These are phyloP conservation scores for Gonioctena quinquepunctata DNA, from an alignment of 1,140 invertebrate genomes.

Conservation along the genomic window DNA sequence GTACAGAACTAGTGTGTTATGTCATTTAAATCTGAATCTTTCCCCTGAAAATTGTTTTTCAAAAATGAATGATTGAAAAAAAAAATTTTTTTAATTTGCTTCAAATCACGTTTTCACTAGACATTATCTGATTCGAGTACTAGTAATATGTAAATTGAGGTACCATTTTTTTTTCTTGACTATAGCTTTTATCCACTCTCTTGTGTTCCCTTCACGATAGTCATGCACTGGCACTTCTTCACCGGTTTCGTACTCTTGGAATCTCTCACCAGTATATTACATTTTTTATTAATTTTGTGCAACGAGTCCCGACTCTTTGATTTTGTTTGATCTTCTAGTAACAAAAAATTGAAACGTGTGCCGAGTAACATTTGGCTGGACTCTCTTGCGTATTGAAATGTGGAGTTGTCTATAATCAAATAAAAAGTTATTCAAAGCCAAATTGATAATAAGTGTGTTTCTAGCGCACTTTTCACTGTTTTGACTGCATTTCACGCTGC, in stretches of 20 bases:
- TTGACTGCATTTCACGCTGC: background rate
- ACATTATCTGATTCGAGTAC: background rate
- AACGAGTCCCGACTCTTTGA: background rate
- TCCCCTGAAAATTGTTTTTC: background rate
- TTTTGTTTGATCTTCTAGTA: background rate
- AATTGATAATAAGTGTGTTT: background rate
- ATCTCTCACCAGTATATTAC: background rate
- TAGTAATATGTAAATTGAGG: background rate
- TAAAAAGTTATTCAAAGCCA: background rate
- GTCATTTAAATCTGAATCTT: background rate
- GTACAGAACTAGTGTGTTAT: no score
- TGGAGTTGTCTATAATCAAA: background rate
- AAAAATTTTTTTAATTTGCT: background rate
- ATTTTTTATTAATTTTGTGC: background rate
- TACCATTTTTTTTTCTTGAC: background rate
- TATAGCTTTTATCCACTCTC: background rate
- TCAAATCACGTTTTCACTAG: background rate
- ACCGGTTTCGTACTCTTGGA: background rate
- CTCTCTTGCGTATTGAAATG: background rate
- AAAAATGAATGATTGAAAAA: background rate
- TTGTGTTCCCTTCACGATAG: background rate
- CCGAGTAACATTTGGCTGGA: background rate
- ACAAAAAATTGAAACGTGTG: background rate
- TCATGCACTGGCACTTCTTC: background rate
- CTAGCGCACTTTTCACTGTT: background rate